phyloP scores from a whole-genome alignment of 2,888 invertebrate genomes.

The Ectobius pallidus region DNA sequence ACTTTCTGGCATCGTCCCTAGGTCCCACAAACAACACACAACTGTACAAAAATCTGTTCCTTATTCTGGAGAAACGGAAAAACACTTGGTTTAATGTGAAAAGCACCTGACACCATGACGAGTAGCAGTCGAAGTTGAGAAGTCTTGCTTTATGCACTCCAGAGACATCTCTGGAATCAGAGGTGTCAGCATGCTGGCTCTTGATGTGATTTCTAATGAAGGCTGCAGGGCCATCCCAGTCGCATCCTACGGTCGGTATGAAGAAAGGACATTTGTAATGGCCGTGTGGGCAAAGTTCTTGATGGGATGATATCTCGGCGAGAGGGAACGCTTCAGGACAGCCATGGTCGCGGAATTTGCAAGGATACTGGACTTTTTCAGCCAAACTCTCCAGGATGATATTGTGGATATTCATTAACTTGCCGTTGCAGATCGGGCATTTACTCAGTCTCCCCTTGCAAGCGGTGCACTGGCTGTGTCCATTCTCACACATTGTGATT shows the following conservation, averaged over 20 bases:
- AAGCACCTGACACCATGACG: background rate
- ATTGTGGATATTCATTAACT: background rate
- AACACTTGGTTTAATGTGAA: background rate
- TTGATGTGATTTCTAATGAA: background rate
- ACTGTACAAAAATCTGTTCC: background rate
- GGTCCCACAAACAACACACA: slow-evolving; percentile 3
- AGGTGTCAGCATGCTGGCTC: background rate
- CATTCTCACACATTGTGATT: background rate
- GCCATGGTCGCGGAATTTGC: background rate
- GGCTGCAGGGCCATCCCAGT: background rate
- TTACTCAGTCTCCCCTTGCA: background rate
- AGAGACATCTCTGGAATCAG: background rate
- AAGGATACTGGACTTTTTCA: background rate
- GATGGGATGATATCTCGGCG: background rate
- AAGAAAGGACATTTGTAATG: background rate
- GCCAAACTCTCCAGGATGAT: background rate
- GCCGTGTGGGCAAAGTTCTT: background rate
- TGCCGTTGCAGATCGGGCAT: background rate
- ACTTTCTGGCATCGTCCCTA: background rate
- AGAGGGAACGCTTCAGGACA: background rate
- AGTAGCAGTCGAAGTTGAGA: background rate
- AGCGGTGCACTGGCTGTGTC: background rate
- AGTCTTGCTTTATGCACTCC: background rate
- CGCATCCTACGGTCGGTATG: background rate
- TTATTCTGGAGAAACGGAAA: background rate